Evolutionary conservation across 2,797 vertebrate genomes (phyloP).

Genomic region (Hydrolagus colliei): DNA sequence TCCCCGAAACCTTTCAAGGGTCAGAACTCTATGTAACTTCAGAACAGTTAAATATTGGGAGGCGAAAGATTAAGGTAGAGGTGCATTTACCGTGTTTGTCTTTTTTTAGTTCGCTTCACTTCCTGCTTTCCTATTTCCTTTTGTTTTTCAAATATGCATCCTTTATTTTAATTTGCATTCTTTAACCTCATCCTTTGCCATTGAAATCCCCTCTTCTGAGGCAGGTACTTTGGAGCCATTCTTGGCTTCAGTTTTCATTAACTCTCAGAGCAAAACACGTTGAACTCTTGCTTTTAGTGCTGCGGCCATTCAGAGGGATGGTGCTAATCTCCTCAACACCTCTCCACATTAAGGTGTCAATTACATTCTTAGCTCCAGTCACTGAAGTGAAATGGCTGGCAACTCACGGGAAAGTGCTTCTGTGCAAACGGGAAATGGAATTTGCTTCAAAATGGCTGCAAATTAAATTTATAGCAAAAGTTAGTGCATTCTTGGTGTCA

Average conservation of each 20-base stretch:
- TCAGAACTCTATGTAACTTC: too few relatives aligned
- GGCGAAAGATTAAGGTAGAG: not conserved
- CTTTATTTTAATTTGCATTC: not conserved
- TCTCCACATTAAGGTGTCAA: not conserved
- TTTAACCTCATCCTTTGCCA: not conserved
- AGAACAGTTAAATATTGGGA: not conserved
- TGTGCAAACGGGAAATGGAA: not conserved
- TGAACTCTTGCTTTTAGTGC: not conserved
- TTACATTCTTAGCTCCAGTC: constrained; percentile 22
- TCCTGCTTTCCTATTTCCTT: not conserved
- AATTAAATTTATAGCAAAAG: not conserved
- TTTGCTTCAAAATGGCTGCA: constrained; percentile 23
- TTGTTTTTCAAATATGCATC: not conserved
- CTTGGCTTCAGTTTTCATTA: not conserved
- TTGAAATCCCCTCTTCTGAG: not conserved
- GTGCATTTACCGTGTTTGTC: not conserved
- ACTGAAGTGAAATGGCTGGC: not conserved
- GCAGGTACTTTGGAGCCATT: not conserved
- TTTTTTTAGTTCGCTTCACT: not conserved
- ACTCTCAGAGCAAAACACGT: not conserved
- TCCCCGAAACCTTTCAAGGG: too few relatives aligned
- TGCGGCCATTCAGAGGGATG: not conserved
- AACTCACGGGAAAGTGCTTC: not conserved
- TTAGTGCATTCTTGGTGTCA: not conserved
- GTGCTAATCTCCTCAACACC: not conserved